phyloP scores from a whole-genome alignment of 2,113 vertebrate species.

The Galeopterus variegatus region DNA sequence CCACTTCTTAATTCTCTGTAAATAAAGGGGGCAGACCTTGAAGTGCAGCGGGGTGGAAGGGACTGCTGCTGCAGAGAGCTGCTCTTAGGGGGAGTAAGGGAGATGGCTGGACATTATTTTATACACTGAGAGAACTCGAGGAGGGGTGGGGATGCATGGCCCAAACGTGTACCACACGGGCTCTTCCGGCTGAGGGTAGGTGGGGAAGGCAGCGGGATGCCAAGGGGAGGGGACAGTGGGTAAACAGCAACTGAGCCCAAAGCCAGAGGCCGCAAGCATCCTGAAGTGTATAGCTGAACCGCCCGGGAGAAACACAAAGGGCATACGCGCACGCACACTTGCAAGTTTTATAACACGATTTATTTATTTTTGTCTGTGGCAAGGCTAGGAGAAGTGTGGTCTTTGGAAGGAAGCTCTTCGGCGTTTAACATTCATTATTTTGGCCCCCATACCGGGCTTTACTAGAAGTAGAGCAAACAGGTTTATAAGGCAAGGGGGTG shows the following conservation, averaged over 20 bases:
- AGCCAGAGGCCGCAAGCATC: slow-evolving; percentile 80
- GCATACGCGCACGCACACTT: slow-evolving; percentile 72
- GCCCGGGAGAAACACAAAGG: slow-evolving; percentile 80
- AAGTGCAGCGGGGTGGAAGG: slow-evolving; percentile 84
- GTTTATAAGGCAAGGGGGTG: slow-evolving; percentile 32
- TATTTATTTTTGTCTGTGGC: slow-evolving; percentile 70
- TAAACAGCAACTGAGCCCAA: slow-evolving; percentile 74
- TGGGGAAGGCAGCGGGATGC: slow-evolving; percentile 64
- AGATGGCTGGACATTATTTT: slow-evolving; percentile 72
- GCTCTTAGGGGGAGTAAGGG: slow-evolving; percentile 63
- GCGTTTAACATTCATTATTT: slow-evolving; percentile 34
- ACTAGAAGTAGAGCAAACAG: slow-evolving; percentile 67
- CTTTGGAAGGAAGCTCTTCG: slow-evolving; percentile 55
- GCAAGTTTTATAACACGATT: slow-evolving; percentile 80
- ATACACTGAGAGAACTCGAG: not conserved
- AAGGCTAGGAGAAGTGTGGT: slow-evolving; percentile 54
- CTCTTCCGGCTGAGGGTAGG: slow-evolving; percentile 66
- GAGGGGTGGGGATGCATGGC: not conserved
- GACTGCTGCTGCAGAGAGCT: slow-evolving; percentile 68
- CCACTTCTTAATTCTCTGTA: slow-evolving; percentile 87
- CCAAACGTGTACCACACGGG: not conserved
- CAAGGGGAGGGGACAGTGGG: slow-evolving; percentile 75
- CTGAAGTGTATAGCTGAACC: slow-evolving; percentile 72
- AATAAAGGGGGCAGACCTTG: slow-evolving; percentile 86
- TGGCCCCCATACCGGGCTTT: slow-evolving; percentile 16